These are phyloP conservation scores for Leptonema lineaticorne DNA, from an alignment of 1,140 invertebrate genomes.

Conservation along the genomic window DNA sequence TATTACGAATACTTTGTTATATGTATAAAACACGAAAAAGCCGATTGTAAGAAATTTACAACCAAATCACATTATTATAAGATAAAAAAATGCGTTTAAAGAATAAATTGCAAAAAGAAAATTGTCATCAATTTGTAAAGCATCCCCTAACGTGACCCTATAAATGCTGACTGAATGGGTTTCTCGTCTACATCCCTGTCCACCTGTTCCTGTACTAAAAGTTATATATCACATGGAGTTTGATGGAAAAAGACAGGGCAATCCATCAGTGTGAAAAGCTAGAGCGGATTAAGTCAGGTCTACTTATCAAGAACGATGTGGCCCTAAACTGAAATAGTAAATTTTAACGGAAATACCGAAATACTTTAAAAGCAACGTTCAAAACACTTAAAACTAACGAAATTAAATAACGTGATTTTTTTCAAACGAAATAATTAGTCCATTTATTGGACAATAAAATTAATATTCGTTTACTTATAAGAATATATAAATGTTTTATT, in stretches of 20 bases:
- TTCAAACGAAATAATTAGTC: too few species aligned
- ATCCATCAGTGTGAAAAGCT: constrained; percentile 19
- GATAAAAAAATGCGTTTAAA: too few species aligned
- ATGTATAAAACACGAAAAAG: too few species aligned
- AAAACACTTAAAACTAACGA: too few species aligned
- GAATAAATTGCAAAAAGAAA: not conserved
- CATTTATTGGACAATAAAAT: too few species aligned
- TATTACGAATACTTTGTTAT: too few species aligned
- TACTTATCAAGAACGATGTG: not conserved
- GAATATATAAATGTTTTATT: too few species aligned
- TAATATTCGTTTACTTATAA: too few species aligned
- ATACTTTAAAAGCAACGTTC: too few species aligned
- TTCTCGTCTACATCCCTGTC: constrained; percentile 5
- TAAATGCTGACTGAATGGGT: not conserved
- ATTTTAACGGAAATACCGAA: not conserved
- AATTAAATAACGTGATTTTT: too few species aligned
- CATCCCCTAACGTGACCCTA: not conserved
- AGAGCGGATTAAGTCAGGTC: not conserved
- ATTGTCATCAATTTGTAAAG: not conserved
- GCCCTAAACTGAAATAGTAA: not conserved
- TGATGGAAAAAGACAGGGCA: constrained; percentile 8
- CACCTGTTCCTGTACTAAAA: not conserved
- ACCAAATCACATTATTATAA: too few species aligned
- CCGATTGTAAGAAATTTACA: too few species aligned
- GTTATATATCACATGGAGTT: constrained; percentile 8